Conservation (phyloP, 2,113 vertebrate genomes). For the Etia nguti region DNA sequence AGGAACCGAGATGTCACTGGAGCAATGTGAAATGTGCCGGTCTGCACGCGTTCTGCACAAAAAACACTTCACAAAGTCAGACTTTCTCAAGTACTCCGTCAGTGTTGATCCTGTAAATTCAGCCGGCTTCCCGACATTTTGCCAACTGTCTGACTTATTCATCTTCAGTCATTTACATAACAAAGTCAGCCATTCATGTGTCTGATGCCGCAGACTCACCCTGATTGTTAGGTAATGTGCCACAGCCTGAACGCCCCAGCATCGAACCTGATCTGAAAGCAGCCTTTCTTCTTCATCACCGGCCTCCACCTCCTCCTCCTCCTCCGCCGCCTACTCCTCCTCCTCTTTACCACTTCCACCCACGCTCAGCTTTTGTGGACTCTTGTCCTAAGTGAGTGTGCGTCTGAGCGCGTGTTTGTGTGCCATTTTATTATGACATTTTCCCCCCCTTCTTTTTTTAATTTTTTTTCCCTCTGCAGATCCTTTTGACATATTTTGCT, state of each 20-base stretch:
- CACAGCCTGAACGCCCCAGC: conserved; percentile 4
- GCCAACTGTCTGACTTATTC: background rate
- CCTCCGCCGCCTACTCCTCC: background rate
- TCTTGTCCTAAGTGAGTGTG: conserved; percentile 55
- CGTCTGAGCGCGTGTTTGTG: conserved; percentile 7
- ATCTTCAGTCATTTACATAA: background rate
- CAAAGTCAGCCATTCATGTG: background rate
- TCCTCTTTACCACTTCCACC: conserved; percentile 55
- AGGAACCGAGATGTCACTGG: background rate
- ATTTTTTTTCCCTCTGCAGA: background rate
- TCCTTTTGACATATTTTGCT: conserved; percentile 3
- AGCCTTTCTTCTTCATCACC: conserved; percentile 43
- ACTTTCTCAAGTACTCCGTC: background rate
- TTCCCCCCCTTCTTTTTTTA: background rate
- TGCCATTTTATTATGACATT: conserved; percentile 15
- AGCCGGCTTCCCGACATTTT: background rate
- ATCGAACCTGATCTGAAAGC: conserved; percentile 41
- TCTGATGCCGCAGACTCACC: background rate
- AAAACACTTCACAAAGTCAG: background rate
- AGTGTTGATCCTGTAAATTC: background rate
- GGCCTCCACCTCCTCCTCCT: conserved; percentile 18
- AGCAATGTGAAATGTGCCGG: background rate
- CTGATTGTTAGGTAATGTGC: conserved; percentile 23
- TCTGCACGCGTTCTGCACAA: background rate
- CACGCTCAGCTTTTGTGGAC: conserved; percentile 58